A percentile compares a stretch with the other conserved stretches of the same genome.
phyloP scores from a whole-genome alignment of 2,113 vertebrate genomes.

The Galemys pyrenaicus region DNA sequence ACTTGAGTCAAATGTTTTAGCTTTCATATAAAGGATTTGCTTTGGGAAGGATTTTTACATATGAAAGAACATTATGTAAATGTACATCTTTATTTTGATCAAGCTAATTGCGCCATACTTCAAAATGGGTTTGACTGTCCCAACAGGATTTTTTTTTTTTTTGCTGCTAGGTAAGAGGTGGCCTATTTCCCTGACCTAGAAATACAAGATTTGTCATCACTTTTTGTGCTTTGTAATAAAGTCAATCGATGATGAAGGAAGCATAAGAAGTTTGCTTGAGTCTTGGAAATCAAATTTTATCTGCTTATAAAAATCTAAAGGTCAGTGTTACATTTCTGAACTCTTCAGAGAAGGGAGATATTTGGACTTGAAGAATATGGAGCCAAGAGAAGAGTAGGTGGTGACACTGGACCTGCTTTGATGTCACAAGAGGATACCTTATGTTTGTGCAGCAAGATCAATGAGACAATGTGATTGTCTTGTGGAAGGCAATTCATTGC shows the following conservation, averaged over 20 bases:
- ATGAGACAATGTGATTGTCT: slow-evolving; percentile 51
- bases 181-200: background rate
- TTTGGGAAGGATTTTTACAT: background rate
- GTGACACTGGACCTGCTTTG: background rate
- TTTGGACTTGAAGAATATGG: slow-evolving; percentile 66
- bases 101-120: background rate
- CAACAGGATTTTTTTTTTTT: slow-evolving; percentile 3
- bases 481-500: slow-evolving; percentile 62
- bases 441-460: slow-evolving; percentile 48
- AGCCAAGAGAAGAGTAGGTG: slow-evolving; percentile 61
- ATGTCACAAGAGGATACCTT: slow-evolving; percentile 65
- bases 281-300: slow-evolving; percentile 38
- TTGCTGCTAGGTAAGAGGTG: background rate
- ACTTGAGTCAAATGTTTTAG: background rate
- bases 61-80: background rate
- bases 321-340: slow-evolving; percentile 18
- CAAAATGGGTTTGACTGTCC: background rate
- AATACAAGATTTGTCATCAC: background rate
- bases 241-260: background rate
- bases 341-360: slow-evolving; percentile 51
- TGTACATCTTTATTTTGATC: background rate
- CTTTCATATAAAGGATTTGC: background rate
- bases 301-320: background rate
- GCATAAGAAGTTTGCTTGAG: background rate
- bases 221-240: background rate